These are phyloP conservation scores for Zosterops hypoxanthus DNA, from an alignment of 2,113 vertebrate species.

Conservation along the genomic window DNA sequence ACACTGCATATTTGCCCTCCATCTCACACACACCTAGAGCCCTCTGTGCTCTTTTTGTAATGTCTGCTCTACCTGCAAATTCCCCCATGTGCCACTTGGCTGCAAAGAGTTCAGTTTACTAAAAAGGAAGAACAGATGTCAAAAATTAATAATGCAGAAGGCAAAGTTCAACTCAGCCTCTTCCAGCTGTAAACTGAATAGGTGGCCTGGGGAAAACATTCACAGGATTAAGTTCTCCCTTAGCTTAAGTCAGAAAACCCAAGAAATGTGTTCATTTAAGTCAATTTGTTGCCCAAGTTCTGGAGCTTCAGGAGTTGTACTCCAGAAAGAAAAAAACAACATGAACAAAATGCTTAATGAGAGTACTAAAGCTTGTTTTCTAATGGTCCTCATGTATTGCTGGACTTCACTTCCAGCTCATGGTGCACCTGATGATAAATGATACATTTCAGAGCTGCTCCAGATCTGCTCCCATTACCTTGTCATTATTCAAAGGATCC, in stretches of 20 bases:
- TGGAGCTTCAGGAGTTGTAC: background rate
- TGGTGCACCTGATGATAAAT: background rate
- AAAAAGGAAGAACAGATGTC: background rate
- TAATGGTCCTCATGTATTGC: background rate
- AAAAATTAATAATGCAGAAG: background rate
- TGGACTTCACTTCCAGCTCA: background rate
- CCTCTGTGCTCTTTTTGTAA: background rate
- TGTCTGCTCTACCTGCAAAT: background rate
- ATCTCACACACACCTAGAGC: background rate
- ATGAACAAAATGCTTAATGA: background rate
- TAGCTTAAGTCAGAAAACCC: background rate
- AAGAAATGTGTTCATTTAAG: background rate
- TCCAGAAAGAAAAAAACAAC: background rate
- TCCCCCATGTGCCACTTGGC: background rate
- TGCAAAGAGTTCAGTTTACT: background rate
- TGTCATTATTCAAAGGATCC: conserved; percentile 87
- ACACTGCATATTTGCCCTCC: background rate
- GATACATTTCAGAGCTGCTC: background rate
- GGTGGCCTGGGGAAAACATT: background rate
- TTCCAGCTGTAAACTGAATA: background rate
- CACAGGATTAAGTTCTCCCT: background rate
- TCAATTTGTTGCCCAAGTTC: background rate
- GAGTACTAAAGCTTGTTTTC: background rate
- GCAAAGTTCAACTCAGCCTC: background rate
- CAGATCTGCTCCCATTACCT: conserved; percentile 76